phyloP scores from a whole-genome alignment of 1,140 invertebrate species.

The Tetragonula clypearis region DNA sequence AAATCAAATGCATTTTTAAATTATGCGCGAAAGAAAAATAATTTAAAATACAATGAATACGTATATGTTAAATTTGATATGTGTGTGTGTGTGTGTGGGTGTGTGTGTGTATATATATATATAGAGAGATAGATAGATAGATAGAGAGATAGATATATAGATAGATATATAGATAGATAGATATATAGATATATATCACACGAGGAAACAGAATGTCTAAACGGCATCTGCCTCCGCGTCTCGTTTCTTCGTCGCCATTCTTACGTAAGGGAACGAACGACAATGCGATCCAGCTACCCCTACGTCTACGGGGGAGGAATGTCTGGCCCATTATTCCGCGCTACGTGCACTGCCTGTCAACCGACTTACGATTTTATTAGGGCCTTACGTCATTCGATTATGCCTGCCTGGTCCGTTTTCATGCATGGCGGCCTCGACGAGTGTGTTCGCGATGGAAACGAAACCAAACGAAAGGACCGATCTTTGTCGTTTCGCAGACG shows the following conservation, averaged over 20 bases:
- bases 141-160: too few relatives aligned
- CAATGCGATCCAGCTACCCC: slow-evolving; percentile 65
- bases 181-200: slow-evolving; percentile 54
- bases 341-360: slow-evolving; percentile 74
- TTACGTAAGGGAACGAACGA: slow-evolving; percentile 68
- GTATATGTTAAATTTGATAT: neutral
- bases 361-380: slow-evolving; percentile 82
- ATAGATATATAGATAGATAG: neutral
- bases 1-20: too few relatives aligned
- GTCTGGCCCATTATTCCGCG: slow-evolving; percentile 64
- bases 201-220: slow-evolving; percentile 65
- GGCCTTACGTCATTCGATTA: slow-evolving; percentile 80
- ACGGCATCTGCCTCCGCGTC: slow-evolving; percentile 77
- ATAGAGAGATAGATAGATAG: too few relatives aligned
- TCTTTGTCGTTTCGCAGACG: neutral
- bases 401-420: slow-evolving; percentile 60
- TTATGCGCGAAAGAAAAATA: too few relatives aligned
- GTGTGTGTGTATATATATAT: too few relatives aligned
- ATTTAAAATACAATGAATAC: neutral
- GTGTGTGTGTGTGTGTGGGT: too few relatives aligned
- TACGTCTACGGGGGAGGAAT: slow-evolving; percentile 77
- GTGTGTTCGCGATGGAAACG: neutral
- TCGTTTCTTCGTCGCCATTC: slow-evolving; percentile 71
- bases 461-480: neutral
- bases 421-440: slow-evolving; percentile 33